Evolutionary conservation across 2,888 invertebrate species (phyloP).

Genomic region (Ectemnius cavifrons): DNA sequence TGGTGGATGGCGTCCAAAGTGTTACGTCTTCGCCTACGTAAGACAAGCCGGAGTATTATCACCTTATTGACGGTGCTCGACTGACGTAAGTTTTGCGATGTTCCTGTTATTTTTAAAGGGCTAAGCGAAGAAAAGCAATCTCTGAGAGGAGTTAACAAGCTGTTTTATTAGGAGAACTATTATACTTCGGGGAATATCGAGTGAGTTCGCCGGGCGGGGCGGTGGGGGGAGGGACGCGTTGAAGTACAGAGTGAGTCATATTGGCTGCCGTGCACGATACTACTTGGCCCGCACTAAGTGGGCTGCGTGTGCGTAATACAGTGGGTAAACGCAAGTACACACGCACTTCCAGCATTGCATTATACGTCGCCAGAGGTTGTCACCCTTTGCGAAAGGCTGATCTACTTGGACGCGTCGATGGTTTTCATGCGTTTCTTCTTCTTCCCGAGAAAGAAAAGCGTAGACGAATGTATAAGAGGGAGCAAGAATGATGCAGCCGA

Average conservation of each 20-base stretch:
- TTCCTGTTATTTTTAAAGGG: no score
- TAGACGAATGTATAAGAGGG: no score
- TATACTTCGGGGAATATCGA: neutral
- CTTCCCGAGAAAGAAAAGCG: constrained; percentile 1
- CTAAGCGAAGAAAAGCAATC: no score
- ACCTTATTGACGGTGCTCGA: no score
- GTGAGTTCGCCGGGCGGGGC: neutral
- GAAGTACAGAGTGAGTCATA: constrained; percentile 48
- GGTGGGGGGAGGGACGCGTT: constrained; percentile 4
- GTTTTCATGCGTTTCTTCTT: constrained; percentile 31
- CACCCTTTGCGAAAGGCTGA: constrained; percentile 20
- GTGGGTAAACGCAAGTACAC: constrained; percentile 31
- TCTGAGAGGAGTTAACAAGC: neutral
- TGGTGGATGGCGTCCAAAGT: no score
- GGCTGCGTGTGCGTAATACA: constrained; percentile 1
- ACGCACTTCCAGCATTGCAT: constrained; percentile 33
- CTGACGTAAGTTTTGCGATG: no score
- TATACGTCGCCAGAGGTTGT: constrained; percentile 38
- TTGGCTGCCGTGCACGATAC: constrained; percentile 49
- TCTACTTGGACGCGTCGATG: neutral
- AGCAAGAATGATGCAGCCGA: no score
- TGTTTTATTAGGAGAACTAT: constrained; percentile 13
- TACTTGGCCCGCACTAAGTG: constrained; percentile 20
- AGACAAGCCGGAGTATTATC: no score
- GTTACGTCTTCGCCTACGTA: no score